Base-by-base conservation (phyloP, 2,888 invertebrate genomes). In the Nomada ruficornis region DNA sequence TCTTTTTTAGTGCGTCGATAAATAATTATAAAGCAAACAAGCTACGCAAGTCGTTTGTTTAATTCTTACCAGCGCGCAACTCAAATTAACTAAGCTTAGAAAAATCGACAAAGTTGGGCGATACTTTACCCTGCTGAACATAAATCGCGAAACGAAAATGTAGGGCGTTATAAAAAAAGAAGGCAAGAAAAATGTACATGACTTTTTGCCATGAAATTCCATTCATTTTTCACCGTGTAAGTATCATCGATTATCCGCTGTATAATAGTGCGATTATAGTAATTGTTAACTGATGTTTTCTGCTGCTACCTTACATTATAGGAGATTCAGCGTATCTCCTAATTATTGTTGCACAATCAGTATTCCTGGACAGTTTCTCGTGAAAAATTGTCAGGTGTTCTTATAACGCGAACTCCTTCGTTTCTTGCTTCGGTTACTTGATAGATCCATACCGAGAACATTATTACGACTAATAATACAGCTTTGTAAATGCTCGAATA, bases 241-340 rank as follows among this genome's bases (percentile, higher is more conserved):
- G 26, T 77, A 59, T 60, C 36, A 9, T 2, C 13, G 42, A 18
- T 36, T 10, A 5, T 11, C 10, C 5, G 36, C 67, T 71, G 26
- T 20, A 60, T 62, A 80, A 80, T 60, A 36, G 5, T 10, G 54
- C n/a, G 65, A 77, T 80, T 65, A 65, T 42, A 18, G 65, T 67
- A 71, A 68, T 60, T 54, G 36, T 15, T 65, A 74, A 65, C 42
- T 52, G 44, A 74, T 59, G 44, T 59, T 18, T 36, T 59, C 4
- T 13, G 59, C 23, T 13, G 18, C 15, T 18, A n/a, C n/a, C 2
- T 60, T 42, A 20, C n/a, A 11, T 68, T 20, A 11, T 55, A 26
- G 18, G 10, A 42, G 36, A 54, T 59, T 55, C 15, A 47, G 47
- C 13, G 20, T 20, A 15, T 18, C 13, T 0, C 50, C 15, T 42